Evolutionary conservation across 2,113 vertebrate species (phyloP), one percentile per base, ranked within the genome.

Genomic region (Planiliza haematocheilus): DNA sequence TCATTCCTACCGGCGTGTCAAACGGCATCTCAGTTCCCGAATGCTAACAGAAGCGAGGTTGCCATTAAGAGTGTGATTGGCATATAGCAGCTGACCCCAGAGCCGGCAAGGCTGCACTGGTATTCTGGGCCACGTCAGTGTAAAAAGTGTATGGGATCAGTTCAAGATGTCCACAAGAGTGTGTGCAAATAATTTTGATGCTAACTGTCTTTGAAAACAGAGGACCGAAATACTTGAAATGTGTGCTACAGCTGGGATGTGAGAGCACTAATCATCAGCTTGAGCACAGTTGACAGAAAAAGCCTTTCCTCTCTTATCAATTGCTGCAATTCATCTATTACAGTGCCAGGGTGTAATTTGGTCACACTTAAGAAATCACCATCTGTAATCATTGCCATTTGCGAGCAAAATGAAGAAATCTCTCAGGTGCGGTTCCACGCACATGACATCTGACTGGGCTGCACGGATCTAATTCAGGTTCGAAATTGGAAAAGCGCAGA

Each of bases 381-480:
- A 61, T 62, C 72, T 74, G 60, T 72, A 75, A 82, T 80, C 37
- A 81, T 77, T 59, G 21, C 42, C 68, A 66, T 78, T 75, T 74
- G 49, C 79, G 69, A 68, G 64, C 77, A 74, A 71, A 68, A 74
- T 75, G 34, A 79, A 63, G 58, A 53, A 67, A 67, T 74, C 30
- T 73, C 51, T 69, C 51, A 57, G 21, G 30, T 57, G 37, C 52
- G 42, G 42, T 30, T 50, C 16, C 55, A 41, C 45, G 51, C 41
- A 76, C 45, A 36, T 74, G 61, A 58, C 60, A 55, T 74, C 50
- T 83, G 68, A 64, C 59, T 34, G 16, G 46, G 56, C 64, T 17
- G 4, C 63, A 46, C 24, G 21, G 9, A 79, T 80, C 37, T 53
- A 30, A 56, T 64, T 51, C 24, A 57, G n/a, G 79, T 69, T 61